A percentile compares a stretch with the other conserved stretches of the same genome.
These are phyloP conservation scores for Esperia sulphurella DNA, from an alignment of 2,888 invertebrate genomes.

Conservation along the genomic window DNA sequence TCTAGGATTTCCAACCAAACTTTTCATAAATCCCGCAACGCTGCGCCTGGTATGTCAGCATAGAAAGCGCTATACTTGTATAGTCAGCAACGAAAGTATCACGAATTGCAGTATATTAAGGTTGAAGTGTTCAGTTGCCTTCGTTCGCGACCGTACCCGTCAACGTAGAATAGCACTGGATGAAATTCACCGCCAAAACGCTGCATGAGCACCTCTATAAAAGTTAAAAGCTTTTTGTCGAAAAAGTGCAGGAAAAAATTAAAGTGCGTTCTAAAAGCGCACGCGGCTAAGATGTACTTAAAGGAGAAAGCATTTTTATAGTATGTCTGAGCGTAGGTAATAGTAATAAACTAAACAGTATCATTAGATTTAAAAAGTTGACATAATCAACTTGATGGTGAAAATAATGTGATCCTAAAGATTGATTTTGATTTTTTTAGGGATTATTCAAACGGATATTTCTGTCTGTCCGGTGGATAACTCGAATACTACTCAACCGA, in stretches of 20 bases:
- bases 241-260: constrained; percentile 59
- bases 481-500: too few relatives aligned
- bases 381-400: too few relatives aligned
- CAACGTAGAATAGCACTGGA: constrained; percentile 3
- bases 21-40: background rate
- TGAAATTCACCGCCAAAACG: constrained; percentile 44
- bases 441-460: too few relatives aligned
- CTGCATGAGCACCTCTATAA: constrained; percentile 58
- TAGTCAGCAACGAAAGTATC: too few relatives aligned
- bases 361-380: too few relatives aligned
- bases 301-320: background rate
- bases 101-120: background rate
- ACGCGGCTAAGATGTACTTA: background rate
- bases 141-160: background rate
- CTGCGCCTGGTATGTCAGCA: background rate
- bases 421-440: too few relatives aligned
- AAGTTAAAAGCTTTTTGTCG: constrained; percentile 71
- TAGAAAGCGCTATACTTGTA: background rate
- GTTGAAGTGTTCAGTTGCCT: background rate
- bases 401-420: too few relatives aligned
- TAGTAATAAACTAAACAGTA: too few relatives aligned
- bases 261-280: constrained; percentile 58
- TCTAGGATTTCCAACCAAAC: background rate
- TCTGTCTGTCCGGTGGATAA: too few relatives aligned
- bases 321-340: too few relatives aligned